phyloP scores from a whole-genome alignment of 2,797 vertebrate species.

The Galagoides demidoff region DNA sequence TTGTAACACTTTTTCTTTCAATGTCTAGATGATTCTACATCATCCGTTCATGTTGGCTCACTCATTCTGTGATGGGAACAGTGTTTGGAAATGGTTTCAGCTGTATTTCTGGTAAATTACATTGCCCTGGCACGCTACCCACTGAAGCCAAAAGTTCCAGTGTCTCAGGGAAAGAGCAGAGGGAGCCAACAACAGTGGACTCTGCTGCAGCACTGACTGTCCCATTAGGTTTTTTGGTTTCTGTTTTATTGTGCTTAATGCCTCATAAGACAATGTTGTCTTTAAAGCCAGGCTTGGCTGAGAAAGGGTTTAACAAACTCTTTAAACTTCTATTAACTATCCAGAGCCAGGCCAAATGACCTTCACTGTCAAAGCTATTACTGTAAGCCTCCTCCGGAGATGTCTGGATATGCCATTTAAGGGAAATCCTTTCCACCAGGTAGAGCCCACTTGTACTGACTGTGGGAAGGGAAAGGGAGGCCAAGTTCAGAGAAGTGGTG shows the following conservation, averaged over 20 bases:
- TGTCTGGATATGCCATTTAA: not conserved
- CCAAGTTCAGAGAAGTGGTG: not conserved
- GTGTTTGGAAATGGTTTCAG: not conserved
- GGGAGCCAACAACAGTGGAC: not conserved
- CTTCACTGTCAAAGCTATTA: not conserved
- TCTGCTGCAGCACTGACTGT: not conserved
- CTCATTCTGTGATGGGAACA: not conserved
- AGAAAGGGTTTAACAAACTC: not conserved
- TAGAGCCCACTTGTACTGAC: not conserved
- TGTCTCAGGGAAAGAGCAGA: not conserved
- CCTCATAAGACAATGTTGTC: not conserved
- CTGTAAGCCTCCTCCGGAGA: not conserved
- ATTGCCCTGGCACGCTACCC: not conserved
- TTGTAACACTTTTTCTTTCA: not conserved
- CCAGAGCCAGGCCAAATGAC: not conserved
- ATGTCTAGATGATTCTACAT: not conserved
- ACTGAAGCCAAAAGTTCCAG: not conserved
- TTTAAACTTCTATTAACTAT: not conserved
- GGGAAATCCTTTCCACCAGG: not conserved
- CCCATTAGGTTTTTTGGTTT: not conserved
- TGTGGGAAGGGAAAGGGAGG: not conserved
- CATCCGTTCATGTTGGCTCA: not conserved
- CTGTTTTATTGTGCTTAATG: not conserved
- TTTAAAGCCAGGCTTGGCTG: not conserved
- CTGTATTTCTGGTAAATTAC: not conserved